A percentile compares a stretch with the other conserved stretches of the same genome.
These are phyloP conservation scores for Conopomorpha cramerella DNA, from an alignment of 1,140 invertebrate genomes.

Conservation along the genomic window DNA sequence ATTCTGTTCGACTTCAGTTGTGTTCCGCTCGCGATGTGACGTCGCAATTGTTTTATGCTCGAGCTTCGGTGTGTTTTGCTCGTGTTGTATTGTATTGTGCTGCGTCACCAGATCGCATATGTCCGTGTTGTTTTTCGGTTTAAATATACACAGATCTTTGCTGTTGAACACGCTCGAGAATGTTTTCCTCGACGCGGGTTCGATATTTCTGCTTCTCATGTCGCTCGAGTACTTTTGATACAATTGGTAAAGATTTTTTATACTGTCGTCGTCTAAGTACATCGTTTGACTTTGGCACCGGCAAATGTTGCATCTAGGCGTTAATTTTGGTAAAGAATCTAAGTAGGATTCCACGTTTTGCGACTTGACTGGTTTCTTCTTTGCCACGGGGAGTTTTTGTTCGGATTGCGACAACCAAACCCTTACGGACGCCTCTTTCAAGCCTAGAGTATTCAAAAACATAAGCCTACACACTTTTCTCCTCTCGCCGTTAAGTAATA, in stretches of 20 bases:
- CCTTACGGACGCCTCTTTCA: conserved; percentile 28
- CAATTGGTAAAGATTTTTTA: conserved; percentile 23
- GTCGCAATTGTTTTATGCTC: too few species aligned
- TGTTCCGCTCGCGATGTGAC: too few species aligned
- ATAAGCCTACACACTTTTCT: conserved; percentile 18
- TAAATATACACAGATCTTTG: conserved; percentile 26
- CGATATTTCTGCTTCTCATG: conserved; percentile 10
- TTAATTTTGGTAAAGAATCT: conserved; percentile 14
- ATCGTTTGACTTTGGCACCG: conserved; percentile 6
- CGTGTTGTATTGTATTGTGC: too few species aligned
- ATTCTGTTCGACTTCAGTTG: too few species aligned
- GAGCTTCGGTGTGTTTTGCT: too few species aligned
- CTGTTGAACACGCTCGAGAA: conserved; percentile 16
- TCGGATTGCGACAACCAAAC: conserved; percentile 15
- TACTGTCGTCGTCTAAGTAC: conserved; percentile 13
- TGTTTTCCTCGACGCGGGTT: conserved; percentile 24
- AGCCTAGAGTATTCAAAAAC: conserved; percentile 28
- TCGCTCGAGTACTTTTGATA: conserved; percentile 20
- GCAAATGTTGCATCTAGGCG: conserved; percentile 21
- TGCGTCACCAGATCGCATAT: conserved; percentile 21
- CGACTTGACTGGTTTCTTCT: conserved; percentile 17
- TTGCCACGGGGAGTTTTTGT: too few species aligned
- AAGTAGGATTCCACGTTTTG: conserved; percentile 19
- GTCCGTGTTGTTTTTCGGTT: conserved; percentile 21
- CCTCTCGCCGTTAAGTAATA: conserved; percentile 13